Base-by-base conservation (phyloP, 2,797 vertebrate genomes). In the Hoplostethus atlanticus region DNA sequence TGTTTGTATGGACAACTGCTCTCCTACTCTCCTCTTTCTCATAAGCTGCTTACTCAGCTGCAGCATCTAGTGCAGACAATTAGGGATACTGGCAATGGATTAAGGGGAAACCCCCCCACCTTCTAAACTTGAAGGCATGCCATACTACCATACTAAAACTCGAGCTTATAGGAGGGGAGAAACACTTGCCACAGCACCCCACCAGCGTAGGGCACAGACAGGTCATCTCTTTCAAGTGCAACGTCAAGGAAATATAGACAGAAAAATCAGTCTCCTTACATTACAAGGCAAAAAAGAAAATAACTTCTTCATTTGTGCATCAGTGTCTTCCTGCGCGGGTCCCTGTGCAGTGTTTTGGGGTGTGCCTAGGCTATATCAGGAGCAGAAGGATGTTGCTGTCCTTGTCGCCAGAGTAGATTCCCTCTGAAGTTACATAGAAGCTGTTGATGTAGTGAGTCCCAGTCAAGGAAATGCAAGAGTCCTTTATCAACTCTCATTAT, bases 141-240 rank as follows among this genome's bases (percentile, higher is more conserved):
- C 67, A 40, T 72, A 76, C 71, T 71, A 84, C 82, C 73, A 84
- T 85, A 90, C 89, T 76, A 66, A 79, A 84, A 85, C 75, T 74
- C 0, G 16, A 77, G 80, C 65, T 75, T 83, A 68, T 66, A 67
- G 73, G 72, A 76, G 73, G 73, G 73, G 34, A 3, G 25, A 38
- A 34, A 46, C n/a, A 21, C 30, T 30, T 42, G 64, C 52, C 64
- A 31, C 34, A 30, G 44, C 47, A 21, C 57, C 38, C 10, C 7
- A 11, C 16, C 15, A 52, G 61, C 5, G 56, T 40, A 52, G 40
- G 63, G 63, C 31, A 54, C 30, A 54, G 30, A 50, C 51, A 31
- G n/a, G 44, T 81, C 72, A 67, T 86, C 79, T 83, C 60, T 73
- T 90, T 89, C 80, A 85, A 90, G 91, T 93, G 89, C 90, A 92